Evolutionary conservation across 2,888 invertebrate species (phyloP), one percentile per base, ranked within the genome.

Genomic region (Cabera pusaria): DNA sequence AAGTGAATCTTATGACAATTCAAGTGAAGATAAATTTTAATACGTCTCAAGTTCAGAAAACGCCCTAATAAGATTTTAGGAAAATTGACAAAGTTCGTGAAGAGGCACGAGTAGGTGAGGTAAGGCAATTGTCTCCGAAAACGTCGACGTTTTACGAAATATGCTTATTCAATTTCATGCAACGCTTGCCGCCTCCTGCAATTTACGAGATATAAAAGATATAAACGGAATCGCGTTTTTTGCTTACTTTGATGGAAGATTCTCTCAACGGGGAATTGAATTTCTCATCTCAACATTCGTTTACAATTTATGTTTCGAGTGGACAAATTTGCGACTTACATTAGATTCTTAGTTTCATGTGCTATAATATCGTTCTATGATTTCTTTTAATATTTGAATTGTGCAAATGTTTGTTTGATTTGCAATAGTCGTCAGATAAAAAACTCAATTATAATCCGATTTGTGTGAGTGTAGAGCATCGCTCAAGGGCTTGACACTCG

Each of bases 111-210:
- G 85, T 85, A 86, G 88, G 87, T 88, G 88, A 88, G 86, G 87
- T 87, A 87, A 87, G 88, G 87, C 88, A 88, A 88, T 88, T 88
- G 88, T 88, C 87, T 88, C 85, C 78, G 64, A 87, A 87, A 88
- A 88, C 87, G 88, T 75, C 86, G 86, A 75, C 88, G 76, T 88
- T 88, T 88, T 88, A 85, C 88, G 88, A 87, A 88, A 88, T 88
- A 87, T 87, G 88, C 88, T 88, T 88, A 88, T 88, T 88, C 88
- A 88, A 88, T 88, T 88, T 88, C 88, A 88, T 88, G 88, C 88
- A 88, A 88, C 86, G 88, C 86, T 88, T 88, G 84, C 83, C 88
- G 84, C 85, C 88, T 88, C 88, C 86, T 88, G 86, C 88, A 87
- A 87, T 88, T 88, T 88, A 83, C 87, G 87, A 86, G 88, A 88